Evolutionary conservation across 2,888 invertebrate species (phyloP), one percentile per base, ranked within the genome.

Genomic region (Macrosoma leucophasiata): DNA sequence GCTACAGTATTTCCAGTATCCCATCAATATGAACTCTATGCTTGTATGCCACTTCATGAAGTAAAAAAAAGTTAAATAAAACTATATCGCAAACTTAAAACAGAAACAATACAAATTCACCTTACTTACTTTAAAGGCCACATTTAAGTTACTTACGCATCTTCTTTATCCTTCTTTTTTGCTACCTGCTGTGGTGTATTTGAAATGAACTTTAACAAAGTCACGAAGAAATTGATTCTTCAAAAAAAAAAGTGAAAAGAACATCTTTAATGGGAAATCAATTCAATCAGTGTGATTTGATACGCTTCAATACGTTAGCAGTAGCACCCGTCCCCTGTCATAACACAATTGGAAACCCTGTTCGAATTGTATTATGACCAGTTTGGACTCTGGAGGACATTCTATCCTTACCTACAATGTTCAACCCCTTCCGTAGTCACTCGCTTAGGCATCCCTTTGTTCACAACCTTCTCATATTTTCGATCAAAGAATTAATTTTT

Each of bases 401-500:
- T 27, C 27, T 29, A 37, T 36, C 18, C 32, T 31, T 32, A 36
- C 36, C 36, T 36, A 26, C 30, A n/a, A n/a, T 22, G 18, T 13
- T 23, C 25, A 14, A 20, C 23, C 23, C 24, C 22, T 13, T 23
- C 35, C 18, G 27, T n/a, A n/a, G n/a, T 18, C 15, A 24, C 13
- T 31, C 28, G 11, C 27, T 30, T 10, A 18, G 27, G 8, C 14
- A 27, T 36, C 32, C 71, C 64, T 73, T 74, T 69, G 63, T 66
- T 53, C 60, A 71, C 74, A 79, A 78, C 62, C 68, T 63, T 82
- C 76, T 82, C 79, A 54, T 63, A 70, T 84, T 78, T 56, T 73
- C 55, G 53, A 41, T 47, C 54, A 56, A 73, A 74, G 66, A 71
- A 74, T 67, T 68, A 73, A 71, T 70, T 54, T 65, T 72, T 71